Evolutionary conservation across 2,113 vertebrate genomes (phyloP), one percentile per base, ranked within the genome.

Genomic region (Strigops habroptila): DNA sequence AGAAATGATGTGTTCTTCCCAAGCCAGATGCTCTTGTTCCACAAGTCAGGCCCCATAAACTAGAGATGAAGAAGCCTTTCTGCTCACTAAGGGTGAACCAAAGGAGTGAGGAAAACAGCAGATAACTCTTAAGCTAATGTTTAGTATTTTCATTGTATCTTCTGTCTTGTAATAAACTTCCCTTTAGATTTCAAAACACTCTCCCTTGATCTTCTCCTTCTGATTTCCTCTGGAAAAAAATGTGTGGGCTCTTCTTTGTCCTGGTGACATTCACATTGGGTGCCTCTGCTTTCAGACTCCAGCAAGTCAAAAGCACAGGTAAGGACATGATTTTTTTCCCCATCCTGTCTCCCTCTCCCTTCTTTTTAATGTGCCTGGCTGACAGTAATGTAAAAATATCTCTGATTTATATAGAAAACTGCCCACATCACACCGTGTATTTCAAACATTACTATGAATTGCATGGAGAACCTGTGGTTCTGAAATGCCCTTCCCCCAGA

Each of bases 401-500:
- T 96, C 71, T 97, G 73, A 82, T 95, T 62, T 92, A 71, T 49
- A 10, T 41, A 96, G 97, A 95, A 73, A 95, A 91, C 74, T 98
- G 98, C 86, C 46, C 43, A 48, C 96, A 97, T 48, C 96, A 71
- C 43, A 98, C 95, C 13, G 93, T 94, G 37, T 82, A 94, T 94
- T 95, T 62, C 82, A 96, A 97, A 88, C 86, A 68, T 6, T 96
- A 94, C 62, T 84, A 97, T 93, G 96, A 90, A 51, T 41, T 98
- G 82, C 97, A 98, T 95, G 98, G 98, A 19, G 98, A 99, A 55
- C 98, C 99, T 3, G 97, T 98, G 62, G 96, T 98, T 85, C 97
- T 99, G 86, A 97, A 96, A 52, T 99, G 98, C 71, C 98, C 98
- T 5, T 91, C 83, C 18, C 92, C 93, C 28, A 83, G 37, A 39